phyloP scores from a whole-genome alignment of 2,797 vertebrate genomes.

The Alauda arvensis region DNA sequence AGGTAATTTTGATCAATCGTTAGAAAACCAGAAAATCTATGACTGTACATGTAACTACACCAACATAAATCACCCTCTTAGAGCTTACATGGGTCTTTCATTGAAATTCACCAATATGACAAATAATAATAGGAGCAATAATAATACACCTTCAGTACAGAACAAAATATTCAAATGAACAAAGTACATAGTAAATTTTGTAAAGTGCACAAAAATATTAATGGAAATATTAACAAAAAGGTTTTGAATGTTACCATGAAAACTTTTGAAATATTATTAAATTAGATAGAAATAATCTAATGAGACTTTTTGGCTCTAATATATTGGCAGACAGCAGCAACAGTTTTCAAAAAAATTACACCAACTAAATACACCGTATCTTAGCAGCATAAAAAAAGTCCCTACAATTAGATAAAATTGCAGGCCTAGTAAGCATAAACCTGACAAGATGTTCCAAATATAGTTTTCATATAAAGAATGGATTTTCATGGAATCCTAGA shows the following conservation, averaged over 20 bases:
- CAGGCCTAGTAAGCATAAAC: conserved; percentile 67
- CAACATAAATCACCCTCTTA: conserved; percentile 12
- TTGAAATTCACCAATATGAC: conserved; percentile 23
- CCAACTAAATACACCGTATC: conserved; percentile 51
- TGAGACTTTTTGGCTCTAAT: conserved; percentile 68
- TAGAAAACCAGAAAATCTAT: conserved; percentile 21
- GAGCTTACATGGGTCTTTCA: conserved; percentile 31
- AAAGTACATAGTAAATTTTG: conserved; percentile 14
- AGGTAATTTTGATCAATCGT: background rate
- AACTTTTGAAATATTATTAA: conserved; percentile 39
- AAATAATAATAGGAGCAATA: conserved; percentile 30
- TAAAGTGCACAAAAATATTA: conserved; percentile 76
- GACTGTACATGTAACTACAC: background rate
- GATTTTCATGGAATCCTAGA: conserved; percentile 67
- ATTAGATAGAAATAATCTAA: conserved; percentile 55
- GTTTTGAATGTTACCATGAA: conserved; percentile 16
- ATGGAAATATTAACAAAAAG: conserved; percentile 24
- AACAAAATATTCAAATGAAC: conserved; percentile 23
- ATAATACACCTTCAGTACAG: conserved; percentile 21
- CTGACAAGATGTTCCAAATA: conserved; percentile 57
- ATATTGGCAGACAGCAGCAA: conserved; percentile 70
- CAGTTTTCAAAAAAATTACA: conserved; percentile 53
- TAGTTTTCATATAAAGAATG: conserved; percentile 30
- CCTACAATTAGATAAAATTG: conserved; percentile 62
- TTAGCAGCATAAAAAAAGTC: conserved; percentile 73